A percentile compares a stretch with the other conserved stretches of the same genome.
Conservation (phyloP, 1,140 invertebrate genomes). For the Neotoxoptera formosana region DNA sequence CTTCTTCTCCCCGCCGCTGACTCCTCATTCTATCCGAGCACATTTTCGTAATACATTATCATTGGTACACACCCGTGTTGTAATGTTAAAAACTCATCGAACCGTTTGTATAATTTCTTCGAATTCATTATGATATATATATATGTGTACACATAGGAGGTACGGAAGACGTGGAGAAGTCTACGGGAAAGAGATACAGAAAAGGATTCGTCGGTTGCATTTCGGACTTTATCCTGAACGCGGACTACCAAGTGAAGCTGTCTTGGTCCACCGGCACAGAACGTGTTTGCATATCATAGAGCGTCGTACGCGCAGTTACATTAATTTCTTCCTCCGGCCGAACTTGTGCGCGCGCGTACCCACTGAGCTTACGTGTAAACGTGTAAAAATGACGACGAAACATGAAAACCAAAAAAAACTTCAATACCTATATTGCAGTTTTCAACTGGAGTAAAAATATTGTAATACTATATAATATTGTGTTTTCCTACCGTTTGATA, state of each 20-base stretch:
- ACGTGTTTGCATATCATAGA: slow-evolving; percentile 54
- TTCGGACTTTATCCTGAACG: slow-evolving; percentile 78
- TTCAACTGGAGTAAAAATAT: slow-evolving; percentile 1
- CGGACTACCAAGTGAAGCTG: slow-evolving; percentile 76
- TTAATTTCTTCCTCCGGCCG: background rate
- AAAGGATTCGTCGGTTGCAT: slow-evolving; percentile 81
- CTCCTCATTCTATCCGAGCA: no score
- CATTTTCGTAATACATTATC: no score
- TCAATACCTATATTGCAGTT: background rate
- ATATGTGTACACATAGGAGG: slow-evolving; percentile 73
- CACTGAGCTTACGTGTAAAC: slow-evolving; percentile 37
- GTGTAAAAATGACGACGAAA: background rate
- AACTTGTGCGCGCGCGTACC: slow-evolving; percentile 6
- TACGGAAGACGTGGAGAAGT: slow-evolving; percentile 74
- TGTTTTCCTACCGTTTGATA: slow-evolving; percentile 34
- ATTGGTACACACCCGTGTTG: no score
- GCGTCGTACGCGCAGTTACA: background rate
- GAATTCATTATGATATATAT: no score
- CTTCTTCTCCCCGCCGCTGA: no score
- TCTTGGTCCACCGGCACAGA: slow-evolving; percentile 61
- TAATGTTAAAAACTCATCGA: background rate
- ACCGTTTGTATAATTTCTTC: slow-evolving; percentile 48
- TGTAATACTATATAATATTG: background rate
- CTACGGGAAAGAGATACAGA: slow-evolving; percentile 73
- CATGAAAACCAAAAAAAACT: background rate